A percentile compares a stretch with the other conserved stretches of the same genome.
These are phyloP conservation scores for Amphimedon queenslandica DNA, from an alignment of 37 sponge, comb jelly and placozoan species.

Conservation along the genomic window DNA sequence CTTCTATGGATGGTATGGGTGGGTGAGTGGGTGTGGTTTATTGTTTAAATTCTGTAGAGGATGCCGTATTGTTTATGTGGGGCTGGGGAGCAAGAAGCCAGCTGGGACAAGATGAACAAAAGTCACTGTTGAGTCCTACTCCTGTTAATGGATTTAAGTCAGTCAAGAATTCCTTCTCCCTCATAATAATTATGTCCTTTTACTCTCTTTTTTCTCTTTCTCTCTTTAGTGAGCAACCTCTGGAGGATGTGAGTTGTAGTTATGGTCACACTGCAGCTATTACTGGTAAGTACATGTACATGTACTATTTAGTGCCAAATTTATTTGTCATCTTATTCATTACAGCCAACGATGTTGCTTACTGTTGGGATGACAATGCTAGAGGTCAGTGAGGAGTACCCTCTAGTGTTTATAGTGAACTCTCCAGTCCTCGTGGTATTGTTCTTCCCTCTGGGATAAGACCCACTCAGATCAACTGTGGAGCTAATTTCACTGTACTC, in stretches of 20 bases:
- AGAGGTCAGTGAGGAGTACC: slow-evolving; percentile 52
- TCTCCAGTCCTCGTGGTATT: slow-evolving; percentile 38
- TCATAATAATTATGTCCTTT: too few relatives aligned
- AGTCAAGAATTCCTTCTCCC: too few relatives aligned
- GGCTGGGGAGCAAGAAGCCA: slow-evolving; percentile 72
- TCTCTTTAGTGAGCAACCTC: slow-evolving; percentile 31
- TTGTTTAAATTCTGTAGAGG: too few relatives aligned
- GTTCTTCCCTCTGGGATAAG: slow-evolving; percentile 24
- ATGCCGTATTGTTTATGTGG: slow-evolving; percentile 66
- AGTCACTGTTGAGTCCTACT: slow-evolving; percentile 20
- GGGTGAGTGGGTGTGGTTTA: not conserved
- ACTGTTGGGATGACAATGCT: slow-evolving; percentile 77
- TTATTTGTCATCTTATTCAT: too few relatives aligned
- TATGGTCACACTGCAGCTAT: slow-evolving; percentile 71
- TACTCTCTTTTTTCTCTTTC: not conserved
- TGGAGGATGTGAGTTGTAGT: slow-evolving; percentile 83
- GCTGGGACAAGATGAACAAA: slow-evolving; percentile 62
- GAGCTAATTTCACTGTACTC: slow-evolving; percentile 64
- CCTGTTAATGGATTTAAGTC: slow-evolving; percentile 46
- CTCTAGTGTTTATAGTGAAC: not conserved
- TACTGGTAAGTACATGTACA: slow-evolving; percentile 24
- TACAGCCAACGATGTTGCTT: slow-evolving; percentile 34
- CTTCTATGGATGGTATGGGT: slow-evolving; percentile 49
- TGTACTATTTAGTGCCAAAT: too few relatives aligned
- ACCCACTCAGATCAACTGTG: slow-evolving; percentile 70